Evolutionary conservation across 2,113 vertebrate species (phyloP).

Genomic region (Lucifuga dentata): DNA sequence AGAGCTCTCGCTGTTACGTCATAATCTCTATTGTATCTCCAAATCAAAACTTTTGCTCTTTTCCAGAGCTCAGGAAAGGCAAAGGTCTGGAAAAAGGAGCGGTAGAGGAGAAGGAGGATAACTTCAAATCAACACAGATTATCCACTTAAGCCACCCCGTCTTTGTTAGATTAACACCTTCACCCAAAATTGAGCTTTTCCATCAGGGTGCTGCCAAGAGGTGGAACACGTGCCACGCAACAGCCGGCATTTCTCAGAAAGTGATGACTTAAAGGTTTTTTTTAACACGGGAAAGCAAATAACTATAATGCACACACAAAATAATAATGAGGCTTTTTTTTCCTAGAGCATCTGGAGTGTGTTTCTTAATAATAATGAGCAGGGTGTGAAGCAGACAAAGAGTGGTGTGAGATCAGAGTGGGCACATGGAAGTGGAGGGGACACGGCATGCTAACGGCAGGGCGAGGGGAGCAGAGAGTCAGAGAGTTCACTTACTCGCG

Average conservation of each 20-base stretch:
- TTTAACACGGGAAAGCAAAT: neutral
- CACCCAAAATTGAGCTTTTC: conserved; percentile 6
- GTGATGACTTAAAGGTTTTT: neutral
- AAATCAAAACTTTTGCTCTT: conserved; percentile 58
- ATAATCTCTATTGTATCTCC: conserved; percentile 47
- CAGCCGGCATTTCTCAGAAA: neutral
- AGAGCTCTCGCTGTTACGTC: conserved; percentile 66
- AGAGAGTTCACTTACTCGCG: conserved; percentile 74
- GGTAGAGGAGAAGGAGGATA: neutral
- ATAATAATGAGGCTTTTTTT: neutral
- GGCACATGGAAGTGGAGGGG: conserved; percentile 68
- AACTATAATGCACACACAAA: neutral
- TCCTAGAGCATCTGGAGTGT: neutral
- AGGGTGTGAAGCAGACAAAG: conserved; percentile 73
- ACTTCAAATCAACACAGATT: conserved; percentile 23
- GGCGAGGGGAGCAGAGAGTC: conserved; percentile 35
- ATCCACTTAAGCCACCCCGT: conserved; percentile 3
- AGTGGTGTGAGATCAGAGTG: conserved; percentile 47
- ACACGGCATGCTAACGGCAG: conserved; percentile 64
- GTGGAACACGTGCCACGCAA: neutral
- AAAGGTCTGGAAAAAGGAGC: neutral
- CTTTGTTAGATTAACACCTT: conserved; percentile 42
- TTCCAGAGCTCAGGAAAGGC: conserved; percentile 8
- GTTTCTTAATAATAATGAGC: conserved; percentile 11
- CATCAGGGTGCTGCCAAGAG: conserved; percentile 2